These are phyloP conservation scores for Gnathonemus echidnorhynchus DNA, from an alignment of 2,113 vertebrate species.

Conservation along the genomic window DNA sequence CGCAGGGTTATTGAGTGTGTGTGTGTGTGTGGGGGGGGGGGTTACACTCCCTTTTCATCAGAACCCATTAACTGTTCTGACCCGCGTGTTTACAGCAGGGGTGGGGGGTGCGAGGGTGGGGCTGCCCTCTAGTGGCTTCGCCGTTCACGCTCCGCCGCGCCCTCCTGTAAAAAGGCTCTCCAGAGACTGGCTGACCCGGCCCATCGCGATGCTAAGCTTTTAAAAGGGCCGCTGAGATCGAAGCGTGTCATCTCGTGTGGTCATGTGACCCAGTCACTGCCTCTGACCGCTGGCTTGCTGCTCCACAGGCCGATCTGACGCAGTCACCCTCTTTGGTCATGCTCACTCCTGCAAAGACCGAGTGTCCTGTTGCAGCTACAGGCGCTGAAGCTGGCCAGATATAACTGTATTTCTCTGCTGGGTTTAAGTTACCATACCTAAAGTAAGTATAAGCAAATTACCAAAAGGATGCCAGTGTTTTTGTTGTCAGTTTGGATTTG, in stretches of 20 bases:
- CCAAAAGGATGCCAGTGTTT: background rate
- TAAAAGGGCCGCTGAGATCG: background rate
- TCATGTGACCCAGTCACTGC: background rate
- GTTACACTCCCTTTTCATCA: conserved; percentile 30
- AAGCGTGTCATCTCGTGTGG: background rate
- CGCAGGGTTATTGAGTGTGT: conserved; percentile 23
- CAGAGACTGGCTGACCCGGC: background rate
- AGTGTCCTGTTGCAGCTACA: background rate
- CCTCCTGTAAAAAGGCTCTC: conserved; percentile 45
- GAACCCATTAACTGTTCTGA: conserved; percentile 46
- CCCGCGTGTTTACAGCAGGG: conserved; percentile 40
- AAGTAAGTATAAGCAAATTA: background rate
- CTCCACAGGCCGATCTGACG: too few species aligned
- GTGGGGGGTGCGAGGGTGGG: conserved; percentile 32
- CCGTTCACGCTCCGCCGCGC: conserved; percentile 41
- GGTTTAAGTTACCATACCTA: background rate
- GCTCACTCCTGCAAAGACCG: background rate
- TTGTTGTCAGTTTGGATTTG: background rate
- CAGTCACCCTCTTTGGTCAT: background rate
- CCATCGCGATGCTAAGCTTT: background rate
- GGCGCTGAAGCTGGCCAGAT: background rate
- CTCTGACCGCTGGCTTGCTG: background rate
- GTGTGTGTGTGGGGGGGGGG: conserved; percentile 27
- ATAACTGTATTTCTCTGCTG: background rate
- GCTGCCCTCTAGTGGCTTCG: conserved; percentile 44